Conservation (phyloP, 2,113 vertebrate species). For the Oophaga pumilio region DNA sequence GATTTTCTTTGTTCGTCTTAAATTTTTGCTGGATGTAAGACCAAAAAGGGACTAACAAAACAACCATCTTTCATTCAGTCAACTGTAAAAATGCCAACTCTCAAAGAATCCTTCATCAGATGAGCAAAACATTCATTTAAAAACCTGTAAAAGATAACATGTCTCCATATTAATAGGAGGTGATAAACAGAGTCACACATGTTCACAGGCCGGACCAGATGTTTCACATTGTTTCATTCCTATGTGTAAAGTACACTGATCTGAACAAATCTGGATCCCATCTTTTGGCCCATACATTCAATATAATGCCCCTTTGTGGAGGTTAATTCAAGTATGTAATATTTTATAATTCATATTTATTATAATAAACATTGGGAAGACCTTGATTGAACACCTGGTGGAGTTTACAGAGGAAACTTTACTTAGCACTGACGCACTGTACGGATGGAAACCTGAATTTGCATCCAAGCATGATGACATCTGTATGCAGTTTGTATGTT, state of each 20-base stretch:
- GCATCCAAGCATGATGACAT: neutral
- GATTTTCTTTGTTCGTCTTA: no score
- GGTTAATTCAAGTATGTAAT: neutral
- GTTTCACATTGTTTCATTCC: neutral
- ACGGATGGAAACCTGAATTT: neutral
- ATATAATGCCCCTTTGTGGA: neutral
- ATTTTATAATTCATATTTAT: neutral
- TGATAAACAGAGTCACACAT: neutral
- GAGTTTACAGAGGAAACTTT: neutral
- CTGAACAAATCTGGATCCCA: neutral
- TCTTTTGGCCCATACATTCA: neutral
- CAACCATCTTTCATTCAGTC: neutral
- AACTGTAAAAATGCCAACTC: neutral
- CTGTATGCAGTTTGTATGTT: neutral
- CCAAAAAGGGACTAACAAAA: neutral
- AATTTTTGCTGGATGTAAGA: no score
- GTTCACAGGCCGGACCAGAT: neutral
- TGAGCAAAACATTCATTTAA: neutral
- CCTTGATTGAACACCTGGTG: neutral
- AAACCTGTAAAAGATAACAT: conserved; percentile 2
- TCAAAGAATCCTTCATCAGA: neutral
- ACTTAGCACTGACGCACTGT: neutral
- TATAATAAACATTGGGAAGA: neutral
- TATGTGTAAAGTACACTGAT: neutral
- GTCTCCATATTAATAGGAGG: conserved; percentile 4